Base-by-base conservation (phyloP, 1,140 invertebrate genomes). In the Lepidostoma basale region DNA sequence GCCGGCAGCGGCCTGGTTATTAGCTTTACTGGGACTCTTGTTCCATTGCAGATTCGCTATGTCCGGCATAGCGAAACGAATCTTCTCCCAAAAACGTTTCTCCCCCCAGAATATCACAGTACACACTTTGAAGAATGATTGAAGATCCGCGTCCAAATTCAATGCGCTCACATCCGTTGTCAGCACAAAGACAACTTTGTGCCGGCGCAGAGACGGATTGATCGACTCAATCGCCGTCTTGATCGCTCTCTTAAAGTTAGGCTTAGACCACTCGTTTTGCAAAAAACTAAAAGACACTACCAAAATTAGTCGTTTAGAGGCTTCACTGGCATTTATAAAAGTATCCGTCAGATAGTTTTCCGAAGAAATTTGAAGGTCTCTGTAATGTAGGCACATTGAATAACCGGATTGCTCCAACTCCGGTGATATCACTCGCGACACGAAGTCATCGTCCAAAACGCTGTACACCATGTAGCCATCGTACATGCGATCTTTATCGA, bases 391-490 rank as follows among this genome's bases (percentile, higher is more conserved):
- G 75, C 90, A 92, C 40, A 92, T 83, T 1, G 88, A 85, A 58
- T 92, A 87, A 2, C 89, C 88, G 1, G 87, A 87, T 68, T 91
- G 88, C 78, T 97, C 93, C 67, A 97, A 79, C 77, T 92, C 90
- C 1, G 91, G 87, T 1, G 91, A 89, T 22, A 96, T 84, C 68
- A 90, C 88, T 75, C 92, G 87, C 1, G 89, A 85, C 8, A 94
- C 90, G 76, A 94, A 92, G 65, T 92, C 88, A 73, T 94, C 90
- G 78, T 96, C 93, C 71, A 92, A 87, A 64, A 91, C 88, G 79
- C 91, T 93, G 84, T 96, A 95, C n/a, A 94, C 89, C 75, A 95
- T 85, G 79, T 94, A 96, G 28, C 92, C 93, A 78, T 96, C 94
- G 79, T 92, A 94, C 12, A 93, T 81, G 67, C 90, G 87, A 75